Evolutionary conservation across 2,113 vertebrate genomes (phyloP).

Genomic region (Odontophorus gujanensis): DNA sequence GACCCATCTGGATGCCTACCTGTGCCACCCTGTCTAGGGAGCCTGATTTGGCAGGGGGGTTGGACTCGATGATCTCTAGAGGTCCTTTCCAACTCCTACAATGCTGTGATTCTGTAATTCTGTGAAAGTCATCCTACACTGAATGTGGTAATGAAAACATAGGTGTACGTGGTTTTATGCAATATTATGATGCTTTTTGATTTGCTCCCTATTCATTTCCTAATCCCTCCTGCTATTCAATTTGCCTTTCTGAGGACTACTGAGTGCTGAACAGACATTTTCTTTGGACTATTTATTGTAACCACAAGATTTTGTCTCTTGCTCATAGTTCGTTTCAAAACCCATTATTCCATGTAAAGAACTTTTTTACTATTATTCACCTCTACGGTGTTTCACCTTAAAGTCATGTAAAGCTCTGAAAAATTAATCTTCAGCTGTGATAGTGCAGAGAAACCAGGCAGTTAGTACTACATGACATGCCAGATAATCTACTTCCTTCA

Average conservation of each 20-base stretch:
- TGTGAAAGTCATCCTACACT: not conserved
- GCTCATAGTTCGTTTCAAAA: not conserved
- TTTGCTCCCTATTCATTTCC: not conserved
- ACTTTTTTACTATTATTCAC: not conserved
- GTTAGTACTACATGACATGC: not conserved
- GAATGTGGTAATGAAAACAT: not conserved
- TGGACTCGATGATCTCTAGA: too few relatives aligned
- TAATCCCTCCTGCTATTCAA: not conserved
- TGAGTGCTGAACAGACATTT: not conserved
- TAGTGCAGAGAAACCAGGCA: not conserved
- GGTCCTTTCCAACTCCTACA: too few relatives aligned
- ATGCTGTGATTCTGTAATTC: too few relatives aligned
- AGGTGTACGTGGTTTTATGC: not conserved
- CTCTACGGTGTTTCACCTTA: not conserved
- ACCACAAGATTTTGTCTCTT: not conserved
- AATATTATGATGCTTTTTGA: not conserved
- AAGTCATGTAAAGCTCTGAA: not conserved
- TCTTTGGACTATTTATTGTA: not conserved
- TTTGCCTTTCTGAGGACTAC: not conserved
- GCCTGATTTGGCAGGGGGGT: too few relatives aligned
- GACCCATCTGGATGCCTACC: too few relatives aligned
- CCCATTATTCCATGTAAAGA: accelerated
- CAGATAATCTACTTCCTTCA: not conserved
- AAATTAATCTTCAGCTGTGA: not conserved
- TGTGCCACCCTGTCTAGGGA: too few relatives aligned